Conservation (phyloP, 2,797 vertebrate genomes). For the Gadopsis marmoratus region DNA sequence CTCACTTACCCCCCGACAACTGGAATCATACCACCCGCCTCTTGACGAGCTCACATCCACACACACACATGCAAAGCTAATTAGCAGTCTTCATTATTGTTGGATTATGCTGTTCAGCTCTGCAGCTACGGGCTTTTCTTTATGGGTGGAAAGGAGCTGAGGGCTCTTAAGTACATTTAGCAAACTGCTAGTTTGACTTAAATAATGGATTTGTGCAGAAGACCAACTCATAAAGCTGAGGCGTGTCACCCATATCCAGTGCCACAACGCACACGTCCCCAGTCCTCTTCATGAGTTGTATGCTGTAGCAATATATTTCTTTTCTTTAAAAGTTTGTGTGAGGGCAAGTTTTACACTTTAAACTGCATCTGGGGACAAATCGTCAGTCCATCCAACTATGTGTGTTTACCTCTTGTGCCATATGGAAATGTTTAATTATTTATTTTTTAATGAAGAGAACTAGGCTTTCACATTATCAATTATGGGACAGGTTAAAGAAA, state of each 20-base stretch:
- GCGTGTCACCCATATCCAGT: constrained; percentile 16
- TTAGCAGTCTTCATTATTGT: constrained; percentile 82
- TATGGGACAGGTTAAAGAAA: neutral
- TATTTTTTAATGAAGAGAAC: neutral
- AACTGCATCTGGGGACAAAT: neutral
- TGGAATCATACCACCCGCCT: constrained; percentile 81
- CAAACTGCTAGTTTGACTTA: constrained; percentile 68
- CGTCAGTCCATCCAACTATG: neutral
- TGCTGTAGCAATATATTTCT: neutral
- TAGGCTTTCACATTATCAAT: neutral
- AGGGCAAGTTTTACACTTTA: neutral
- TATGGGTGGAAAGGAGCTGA: constrained; percentile 69
- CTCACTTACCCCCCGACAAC: constrained; percentile 84
- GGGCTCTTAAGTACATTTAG: constrained; percentile 77
- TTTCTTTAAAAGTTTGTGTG: neutral
- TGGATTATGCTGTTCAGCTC: constrained; percentile 81
- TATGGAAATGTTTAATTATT: neutral
- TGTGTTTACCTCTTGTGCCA: neutral
- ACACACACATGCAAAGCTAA: constrained; percentile 69
- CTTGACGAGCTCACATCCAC: constrained; percentile 76
- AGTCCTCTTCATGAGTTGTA: neutral
- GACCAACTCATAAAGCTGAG: constrained; percentile 55
- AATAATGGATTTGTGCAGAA: constrained; percentile 73
- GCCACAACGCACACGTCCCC: neutral
- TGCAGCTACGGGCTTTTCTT: constrained; percentile 74